Conservation (phyloP, 2,797 vertebrate genomes). For the Enteromius trimaculatus region DNA sequence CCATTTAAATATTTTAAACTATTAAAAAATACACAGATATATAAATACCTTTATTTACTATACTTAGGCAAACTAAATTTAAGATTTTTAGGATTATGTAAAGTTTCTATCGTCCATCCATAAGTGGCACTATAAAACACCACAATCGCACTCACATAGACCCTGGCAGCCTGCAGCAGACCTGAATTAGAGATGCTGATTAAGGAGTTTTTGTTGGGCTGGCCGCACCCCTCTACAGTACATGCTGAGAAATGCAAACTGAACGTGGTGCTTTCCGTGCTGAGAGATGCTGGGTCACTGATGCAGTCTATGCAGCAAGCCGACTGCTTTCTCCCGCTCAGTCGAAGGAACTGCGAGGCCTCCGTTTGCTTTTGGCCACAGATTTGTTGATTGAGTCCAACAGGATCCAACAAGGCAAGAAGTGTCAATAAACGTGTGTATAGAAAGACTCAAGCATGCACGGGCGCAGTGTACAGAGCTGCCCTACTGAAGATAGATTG, state of each 20-base stretch:
- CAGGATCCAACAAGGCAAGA: constrained; percentile 14
- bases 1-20: background rate
- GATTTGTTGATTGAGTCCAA: background rate
- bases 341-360: background rate
- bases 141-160: constrained; percentile 22
- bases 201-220: constrained; percentile 40
- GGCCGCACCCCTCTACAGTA: constrained; percentile 20
- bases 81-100: background rate
- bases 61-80: too few species aligned
- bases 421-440: constrained; percentile 34
- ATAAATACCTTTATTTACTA: too few species aligned
- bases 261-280: constrained; percentile 21
- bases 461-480: background rate
- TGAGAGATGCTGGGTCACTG: constrained; percentile 34
- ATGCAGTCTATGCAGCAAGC: constrained; percentile 21
- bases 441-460: constrained; percentile 4
- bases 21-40: background rate
- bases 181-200: constrained; percentile 55
- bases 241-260: constrained; percentile 42
- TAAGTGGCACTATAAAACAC: background rate
- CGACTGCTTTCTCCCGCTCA: background rate
- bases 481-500: constrained; percentile 17
- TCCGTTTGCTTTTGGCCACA: constrained; percentile 16
- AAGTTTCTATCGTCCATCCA: background rate
- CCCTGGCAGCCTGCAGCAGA: constrained; percentile 5